A percentile compares a stretch with the other conserved stretches of the same genome.
Evolutionary conservation across 2,113 vertebrate genomes (phyloP).

Genomic region (Tragelaphus strepsiceros): DNA sequence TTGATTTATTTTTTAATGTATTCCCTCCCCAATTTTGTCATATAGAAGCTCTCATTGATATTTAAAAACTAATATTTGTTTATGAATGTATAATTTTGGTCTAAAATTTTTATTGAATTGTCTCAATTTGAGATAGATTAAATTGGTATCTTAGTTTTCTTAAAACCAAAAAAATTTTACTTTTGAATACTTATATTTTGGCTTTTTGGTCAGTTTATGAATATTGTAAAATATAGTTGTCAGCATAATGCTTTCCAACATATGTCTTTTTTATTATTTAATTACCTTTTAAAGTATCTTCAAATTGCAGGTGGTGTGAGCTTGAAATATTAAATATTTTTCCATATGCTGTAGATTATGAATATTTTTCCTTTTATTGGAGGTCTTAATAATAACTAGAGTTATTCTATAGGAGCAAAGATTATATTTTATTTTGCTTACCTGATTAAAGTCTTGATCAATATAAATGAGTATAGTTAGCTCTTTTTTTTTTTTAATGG

Average conservation of each 20-base stretch:
- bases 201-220: neutral
- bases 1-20: neutral
- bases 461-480: neutral
- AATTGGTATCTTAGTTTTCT: neutral
- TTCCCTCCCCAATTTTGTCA: neutral
- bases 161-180: neutral
- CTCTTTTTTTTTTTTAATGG: neutral
- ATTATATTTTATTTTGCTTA: neutral
- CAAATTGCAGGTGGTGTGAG: neutral
- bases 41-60: neutral
- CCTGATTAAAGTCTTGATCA: neutral
- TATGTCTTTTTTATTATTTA: slow-evolving; percentile 13
- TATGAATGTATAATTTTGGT: slow-evolving; percentile 9
- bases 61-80: slow-evolving; percentile 11
- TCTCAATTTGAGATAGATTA: slow-evolving; percentile 6
- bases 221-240: neutral
- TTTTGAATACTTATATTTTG: neutral
- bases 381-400: neutral
- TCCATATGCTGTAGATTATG: neutral
- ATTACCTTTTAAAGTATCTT: neutral
- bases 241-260: neutral
- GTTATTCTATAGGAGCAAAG: neutral
- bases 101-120: neutral
- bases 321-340: slow-evolving; percentile 11
- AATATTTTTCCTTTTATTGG: slow-evolving; percentile 17